Evolutionary conservation across 2,888 invertebrate genomes (phyloP).

Genomic region (Himalopsyche kuldschensis): DNA sequence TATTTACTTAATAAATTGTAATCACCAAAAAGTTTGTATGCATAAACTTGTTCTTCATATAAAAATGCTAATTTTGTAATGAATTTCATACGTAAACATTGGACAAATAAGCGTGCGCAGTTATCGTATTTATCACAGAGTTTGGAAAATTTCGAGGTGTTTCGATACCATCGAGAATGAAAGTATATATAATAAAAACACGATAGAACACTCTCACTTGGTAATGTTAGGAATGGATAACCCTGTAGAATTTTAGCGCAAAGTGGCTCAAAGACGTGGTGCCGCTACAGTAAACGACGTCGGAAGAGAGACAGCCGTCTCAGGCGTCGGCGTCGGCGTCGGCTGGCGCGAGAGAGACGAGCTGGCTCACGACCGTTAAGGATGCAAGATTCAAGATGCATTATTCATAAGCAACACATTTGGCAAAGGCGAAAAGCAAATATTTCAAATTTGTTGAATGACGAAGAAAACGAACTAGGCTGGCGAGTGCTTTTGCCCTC

Average conservation of each 20-base stretch:
- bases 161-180: background rate
- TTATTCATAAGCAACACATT: slow-evolving; percentile 18
- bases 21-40: too few species aligned
- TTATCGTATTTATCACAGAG: background rate
- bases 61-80: too few species aligned
- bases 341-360: background rate
- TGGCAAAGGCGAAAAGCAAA: background rate
- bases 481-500: background rate
- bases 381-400: slow-evolving; percentile 6
- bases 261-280: background rate
- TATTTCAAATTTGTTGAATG: slow-evolving; percentile 7
- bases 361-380: background rate
- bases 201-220: background rate
- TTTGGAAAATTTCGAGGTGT: background rate
- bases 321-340: background rate
- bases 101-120: background rate
- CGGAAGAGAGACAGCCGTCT: background rate
- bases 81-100: background rate
- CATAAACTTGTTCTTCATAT: too few species aligned
- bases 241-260: background rate
- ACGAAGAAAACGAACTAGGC: background rate
- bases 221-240: background rate
- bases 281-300: background rate
- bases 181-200: background rate
- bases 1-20: too few species aligned